Base-by-base conservation (phyloP, 1,140 invertebrate species). In the Maconellicoccus hirsutus region DNA sequence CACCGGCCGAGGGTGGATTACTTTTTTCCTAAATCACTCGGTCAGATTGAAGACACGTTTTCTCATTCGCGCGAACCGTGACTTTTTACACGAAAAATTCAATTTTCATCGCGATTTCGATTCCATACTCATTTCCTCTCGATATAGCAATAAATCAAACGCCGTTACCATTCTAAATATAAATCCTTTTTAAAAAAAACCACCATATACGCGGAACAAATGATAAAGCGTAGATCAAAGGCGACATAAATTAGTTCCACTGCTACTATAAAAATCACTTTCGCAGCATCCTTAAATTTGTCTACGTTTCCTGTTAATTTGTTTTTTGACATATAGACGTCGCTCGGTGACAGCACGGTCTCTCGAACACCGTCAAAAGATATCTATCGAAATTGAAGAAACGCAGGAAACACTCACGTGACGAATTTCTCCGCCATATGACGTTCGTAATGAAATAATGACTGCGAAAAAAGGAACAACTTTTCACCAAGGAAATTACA, bases 371-470 rank as follows among this genome's bases (percentile, higher is more conserved):
- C n/a, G 42, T 52, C 42, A 52, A 52, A 52, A 52, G 42, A 52
- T 52, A 52, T 52, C 42, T 52, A 52, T 52, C 42, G 42, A 52
- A 52, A 52, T 52, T 52, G 42, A 16, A 52, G 42, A 2, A 52
- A 52, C 12, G 42, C 42, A 52, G 42, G 42, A 52, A 52, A 52
- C 16, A 52, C 6, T 52, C 42, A 52, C 42, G 42, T 52, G 42
- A 52, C 42, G 42, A 52, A 52, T 52, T 52, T 52, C 6, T 52
- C 16, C 42, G 6, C 42, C 6, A 6, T 52, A 52, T 14, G 10
- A 52, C 42, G 42, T 52, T 52, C 42, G n/a, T 52, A 52, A 52
- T 52, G 42, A 52, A 52, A 52, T 52, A 52, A 52, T 52, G n/a
- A 52, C 42, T 6, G 6, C 4, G 42, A 52, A 52, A 52, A 14